Percentiles rank a stretch among this genome's conserved stretches.
Conservation (phyloP, 2,113 vertebrate genomes). For the Rhabdornis inornatus region DNA sequence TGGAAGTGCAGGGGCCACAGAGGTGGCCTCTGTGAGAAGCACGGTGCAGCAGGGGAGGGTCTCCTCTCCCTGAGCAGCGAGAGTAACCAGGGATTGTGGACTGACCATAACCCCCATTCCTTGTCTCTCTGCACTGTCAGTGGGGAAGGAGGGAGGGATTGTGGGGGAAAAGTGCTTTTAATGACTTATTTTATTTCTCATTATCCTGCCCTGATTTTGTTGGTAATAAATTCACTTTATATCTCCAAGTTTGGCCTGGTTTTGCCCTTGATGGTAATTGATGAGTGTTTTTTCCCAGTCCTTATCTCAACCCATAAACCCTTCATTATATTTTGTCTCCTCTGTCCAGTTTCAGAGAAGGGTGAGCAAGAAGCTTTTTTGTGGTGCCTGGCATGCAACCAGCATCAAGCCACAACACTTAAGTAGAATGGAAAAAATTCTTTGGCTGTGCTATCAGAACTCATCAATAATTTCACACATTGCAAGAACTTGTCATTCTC, state of each 20-base stretch:
- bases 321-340: neutral
- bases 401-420: accelerated
- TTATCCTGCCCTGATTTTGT: neutral
- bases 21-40: neutral
- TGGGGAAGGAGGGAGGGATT: neutral
- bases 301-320: neutral
- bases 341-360: neutral
- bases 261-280: neutral
- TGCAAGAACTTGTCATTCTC: neutral
- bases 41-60: neutral
- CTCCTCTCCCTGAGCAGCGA: neutral
- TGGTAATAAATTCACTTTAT: neutral
- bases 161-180: neutral
- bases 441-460: neutral
- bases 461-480: neutral
- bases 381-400: neutral
- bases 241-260: neutral
- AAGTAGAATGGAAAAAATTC: neutral
- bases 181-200: neutral
- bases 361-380: neutral
- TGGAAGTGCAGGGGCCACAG: neutral
- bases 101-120: neutral
- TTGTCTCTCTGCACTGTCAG: neutral
- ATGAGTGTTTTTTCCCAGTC: neutral
- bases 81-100: neutral